A percentile compares a stretch with the other conserved stretches of the same genome.
Conservation (phyloP, 2,888 invertebrate genomes). For the Eilema sororculum region DNA sequence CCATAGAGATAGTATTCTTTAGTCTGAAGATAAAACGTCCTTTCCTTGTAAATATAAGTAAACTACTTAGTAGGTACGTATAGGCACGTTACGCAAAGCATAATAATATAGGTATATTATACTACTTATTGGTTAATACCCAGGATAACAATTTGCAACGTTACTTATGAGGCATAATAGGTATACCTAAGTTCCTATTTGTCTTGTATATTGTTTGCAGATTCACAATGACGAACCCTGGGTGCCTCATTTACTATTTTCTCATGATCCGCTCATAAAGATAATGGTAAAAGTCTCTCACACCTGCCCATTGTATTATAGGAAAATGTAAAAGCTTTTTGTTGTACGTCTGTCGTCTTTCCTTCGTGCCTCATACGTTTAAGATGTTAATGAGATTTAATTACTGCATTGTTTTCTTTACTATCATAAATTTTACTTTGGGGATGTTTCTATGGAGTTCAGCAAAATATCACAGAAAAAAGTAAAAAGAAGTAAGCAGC, state of each 20-base stretch:
- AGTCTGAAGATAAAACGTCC: background rate
- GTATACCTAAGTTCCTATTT: conserved; percentile 4
- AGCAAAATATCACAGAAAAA: background rate
- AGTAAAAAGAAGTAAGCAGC: no score
- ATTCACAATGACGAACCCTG: conserved; percentile 17
- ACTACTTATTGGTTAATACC: conserved; percentile 21
- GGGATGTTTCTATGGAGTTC: background rate
- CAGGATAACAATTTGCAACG: conserved; percentile 27
- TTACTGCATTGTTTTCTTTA: conserved; percentile 26
- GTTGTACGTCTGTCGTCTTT: conserved; percentile 18
- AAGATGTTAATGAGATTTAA: conserved; percentile 26
- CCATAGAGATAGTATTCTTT: no score
- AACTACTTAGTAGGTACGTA: no score
- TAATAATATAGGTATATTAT: background rate
- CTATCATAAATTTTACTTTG: background rate
- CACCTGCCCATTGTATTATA: conserved; percentile 64
- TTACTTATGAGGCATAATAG: conserved; percentile 2
- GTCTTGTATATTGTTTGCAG: background rate
- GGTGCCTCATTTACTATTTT: conserved; percentile 31
- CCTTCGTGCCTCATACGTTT: conserved; percentile 19
- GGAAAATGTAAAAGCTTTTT: conserved; percentile 49
- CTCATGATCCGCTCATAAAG: conserved; percentile 48
- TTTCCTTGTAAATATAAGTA: background rate
- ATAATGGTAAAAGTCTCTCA: conserved; percentile 63
- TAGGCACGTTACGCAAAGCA: background rate